Evolutionary conservation across 2,797 vertebrate genomes (phyloP).

Genomic region (Podargus strigoides): DNA sequence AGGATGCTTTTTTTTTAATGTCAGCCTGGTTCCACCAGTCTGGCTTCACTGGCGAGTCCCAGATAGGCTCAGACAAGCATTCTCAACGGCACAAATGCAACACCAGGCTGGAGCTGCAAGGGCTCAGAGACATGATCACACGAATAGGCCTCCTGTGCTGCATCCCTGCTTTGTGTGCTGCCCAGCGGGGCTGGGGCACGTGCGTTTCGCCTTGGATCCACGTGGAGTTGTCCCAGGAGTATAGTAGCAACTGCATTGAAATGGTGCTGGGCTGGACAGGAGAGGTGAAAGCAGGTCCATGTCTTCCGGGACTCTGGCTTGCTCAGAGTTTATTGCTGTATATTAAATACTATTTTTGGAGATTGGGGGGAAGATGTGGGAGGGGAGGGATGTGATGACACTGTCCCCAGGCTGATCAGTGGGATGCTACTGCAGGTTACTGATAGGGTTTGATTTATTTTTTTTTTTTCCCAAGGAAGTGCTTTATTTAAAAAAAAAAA

Average conservation of each 20-base stretch:
- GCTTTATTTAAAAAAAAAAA: slow-evolving; percentile 55
- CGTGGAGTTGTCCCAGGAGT: background rate
- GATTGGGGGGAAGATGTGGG: background rate
- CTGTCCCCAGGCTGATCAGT: background rate
- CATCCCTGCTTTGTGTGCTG: background rate
- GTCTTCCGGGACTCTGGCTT: slow-evolving; percentile 55
- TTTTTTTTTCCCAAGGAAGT: background rate
- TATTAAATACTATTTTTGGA: slow-evolving; percentile 60
- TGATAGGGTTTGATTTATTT: background rate
- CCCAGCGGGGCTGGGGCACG: background rate
- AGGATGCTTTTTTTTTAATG: background rate
- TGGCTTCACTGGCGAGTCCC: background rate
- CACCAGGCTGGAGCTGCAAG: background rate
- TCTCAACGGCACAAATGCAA: background rate
- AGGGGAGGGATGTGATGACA: background rate
- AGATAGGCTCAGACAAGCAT: background rate
- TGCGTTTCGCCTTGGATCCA: background rate
- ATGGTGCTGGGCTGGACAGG: background rate
- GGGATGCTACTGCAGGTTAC: background rate
- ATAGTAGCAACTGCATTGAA: background rate
- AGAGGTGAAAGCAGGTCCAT: slow-evolving; percentile 28
- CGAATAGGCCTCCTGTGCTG: background rate
- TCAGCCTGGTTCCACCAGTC: slow-evolving; percentile 41
- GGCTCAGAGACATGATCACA: background rate
- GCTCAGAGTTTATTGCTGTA: slow-evolving; percentile 54